Evolutionary conservation across 1,140 invertebrate genomes (phyloP).

Genomic region (Polyergus mexicanus): DNA sequence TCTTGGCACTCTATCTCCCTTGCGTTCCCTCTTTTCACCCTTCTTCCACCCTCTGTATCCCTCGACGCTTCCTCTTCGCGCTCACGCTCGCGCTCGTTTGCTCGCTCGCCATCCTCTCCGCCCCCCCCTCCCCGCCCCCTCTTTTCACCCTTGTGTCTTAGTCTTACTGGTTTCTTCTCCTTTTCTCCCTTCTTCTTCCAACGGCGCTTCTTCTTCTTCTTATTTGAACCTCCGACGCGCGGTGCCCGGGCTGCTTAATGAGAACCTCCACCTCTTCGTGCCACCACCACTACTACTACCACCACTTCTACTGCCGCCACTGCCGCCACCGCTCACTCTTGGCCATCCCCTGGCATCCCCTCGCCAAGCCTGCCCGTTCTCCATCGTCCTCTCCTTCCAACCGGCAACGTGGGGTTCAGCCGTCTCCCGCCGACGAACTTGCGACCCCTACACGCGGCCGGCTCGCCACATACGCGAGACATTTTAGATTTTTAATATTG

Average conservation of each 20-base stretch:
- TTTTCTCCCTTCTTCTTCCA: conserved; percentile 82
- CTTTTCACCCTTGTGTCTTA: conserved; percentile 75
- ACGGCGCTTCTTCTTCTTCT: conserved; percentile 81
- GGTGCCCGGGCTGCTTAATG: conserved; percentile 86
- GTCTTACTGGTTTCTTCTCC: conserved; percentile 82
- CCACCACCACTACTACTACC: conserved; percentile 70
- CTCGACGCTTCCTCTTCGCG: conserved; percentile 59
- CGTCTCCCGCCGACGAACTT: conserved; percentile 72
- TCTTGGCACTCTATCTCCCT: conserved; percentile 66
- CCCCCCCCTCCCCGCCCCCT: no score
- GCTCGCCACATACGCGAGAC: conserved; percentile 82
- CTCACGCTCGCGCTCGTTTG: conserved; percentile 57
- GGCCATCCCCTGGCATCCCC: conserved; percentile 66
- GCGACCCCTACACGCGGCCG: conserved; percentile 73
- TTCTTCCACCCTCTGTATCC: conserved; percentile 65
- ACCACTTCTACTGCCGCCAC: conserved; percentile 68
- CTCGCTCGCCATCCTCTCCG: conserved; percentile 63
- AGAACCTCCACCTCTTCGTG: conserved; percentile 84
- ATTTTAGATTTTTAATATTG: conserved; percentile 86
- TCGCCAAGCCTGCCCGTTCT: conserved; percentile 69
- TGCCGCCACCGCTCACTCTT: conserved; percentile 61
- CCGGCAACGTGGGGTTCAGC: conserved; percentile 74
- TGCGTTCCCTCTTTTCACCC: conserved; percentile 65
- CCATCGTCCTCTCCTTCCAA: conserved; percentile 66
- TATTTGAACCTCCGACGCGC: conserved; percentile 84